These are phyloP conservation scores for Chalcis sispes DNA, from an alignment of 2,888 invertebrate species.

Conservation along the genomic window DNA sequence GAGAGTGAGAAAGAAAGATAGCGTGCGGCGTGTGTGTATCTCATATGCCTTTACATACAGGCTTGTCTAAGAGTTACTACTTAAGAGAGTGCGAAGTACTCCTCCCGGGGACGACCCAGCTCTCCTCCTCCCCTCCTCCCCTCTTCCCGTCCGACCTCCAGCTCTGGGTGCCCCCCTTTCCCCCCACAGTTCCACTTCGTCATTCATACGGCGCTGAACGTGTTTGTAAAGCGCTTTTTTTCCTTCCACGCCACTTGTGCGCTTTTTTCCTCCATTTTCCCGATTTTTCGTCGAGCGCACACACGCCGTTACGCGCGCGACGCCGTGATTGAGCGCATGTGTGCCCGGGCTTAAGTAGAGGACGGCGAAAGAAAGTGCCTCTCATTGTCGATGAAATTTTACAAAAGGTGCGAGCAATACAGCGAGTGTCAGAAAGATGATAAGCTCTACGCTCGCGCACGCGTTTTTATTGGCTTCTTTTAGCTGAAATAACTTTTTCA, in stretches of 20 bases:
- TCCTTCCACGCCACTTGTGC: slow-evolving; percentile 16
- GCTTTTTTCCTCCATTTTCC: slow-evolving; percentile 28
- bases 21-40: slow-evolving; percentile 10
- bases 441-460: background rate
- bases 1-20: background rate
- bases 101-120: background rate
- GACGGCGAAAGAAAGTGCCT: background rate
- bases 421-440: background rate
- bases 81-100: slow-evolving; percentile 56
- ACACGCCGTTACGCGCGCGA: background rate
- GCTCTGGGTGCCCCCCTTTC: background rate
- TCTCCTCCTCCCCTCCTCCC: background rate
- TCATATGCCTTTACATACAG: slow-evolving; percentile 38
- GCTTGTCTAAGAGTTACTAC: slow-evolving; percentile 54
- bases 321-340: background rate
- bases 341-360: background rate
- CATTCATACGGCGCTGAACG: slow-evolving; percentile 49
- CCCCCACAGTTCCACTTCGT: slow-evolving; percentile 4
- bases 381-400: slow-evolving; percentile 34
- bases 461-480: slow-evolving; percentile 8
- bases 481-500: slow-evolving; percentile 20
- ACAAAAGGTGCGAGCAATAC: slow-evolving; percentile 27
- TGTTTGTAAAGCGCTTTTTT: slow-evolving; percentile 56
- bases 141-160: background rate
- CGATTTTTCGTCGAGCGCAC: slow-evolving; percentile 35